These are phyloP conservation scores for Lethenteron camtschaticum DNA, from an alignment of 2,113 vertebrate species.

Conservation along the genomic window DNA sequence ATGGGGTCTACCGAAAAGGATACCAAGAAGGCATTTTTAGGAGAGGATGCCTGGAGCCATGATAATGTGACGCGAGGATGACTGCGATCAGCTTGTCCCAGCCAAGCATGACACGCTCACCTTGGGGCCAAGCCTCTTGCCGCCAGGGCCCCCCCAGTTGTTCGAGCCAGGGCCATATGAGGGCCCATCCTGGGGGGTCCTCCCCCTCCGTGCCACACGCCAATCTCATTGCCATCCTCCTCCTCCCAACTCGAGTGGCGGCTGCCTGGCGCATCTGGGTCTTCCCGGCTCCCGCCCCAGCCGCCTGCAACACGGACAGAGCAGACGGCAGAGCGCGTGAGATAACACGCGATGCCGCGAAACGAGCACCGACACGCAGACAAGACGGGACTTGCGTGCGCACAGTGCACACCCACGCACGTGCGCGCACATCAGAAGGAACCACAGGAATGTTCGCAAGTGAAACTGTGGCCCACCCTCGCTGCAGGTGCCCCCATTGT, in stretches of 20 bases:
- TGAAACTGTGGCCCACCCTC: too few species aligned
- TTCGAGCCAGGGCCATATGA: constrained; percentile 52
- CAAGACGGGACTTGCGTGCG: too few species aligned
- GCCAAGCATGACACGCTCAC: not conserved
- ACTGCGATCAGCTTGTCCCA: too few species aligned
- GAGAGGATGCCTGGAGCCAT: too few species aligned
- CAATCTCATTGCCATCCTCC: constrained; percentile 81
- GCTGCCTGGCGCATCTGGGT: constrained; percentile 31
- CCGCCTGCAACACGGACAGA: not conserved
- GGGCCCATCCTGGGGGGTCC: constrained; percentile 50
- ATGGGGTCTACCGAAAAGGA: too few species aligned
- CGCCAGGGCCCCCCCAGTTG: not conserved
- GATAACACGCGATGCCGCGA: too few species aligned
- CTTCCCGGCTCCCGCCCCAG: constrained; percentile 56
- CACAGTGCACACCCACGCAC: too few species aligned
- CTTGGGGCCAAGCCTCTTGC: constrained; percentile 4
- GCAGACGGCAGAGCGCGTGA: not conserved
- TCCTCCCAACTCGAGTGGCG: constrained; percentile 62
- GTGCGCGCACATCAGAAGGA: too few species aligned
- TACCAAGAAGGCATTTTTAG: constrained; percentile 26
- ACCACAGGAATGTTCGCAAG: too few species aligned
- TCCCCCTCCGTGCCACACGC: constrained; percentile 73
- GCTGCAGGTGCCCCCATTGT: too few species aligned
- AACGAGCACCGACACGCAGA: too few species aligned
- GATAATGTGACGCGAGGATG: too few species aligned